Conservation (phyloP, 2,888 invertebrate genomes). For the Ophion obscuratus region DNA sequence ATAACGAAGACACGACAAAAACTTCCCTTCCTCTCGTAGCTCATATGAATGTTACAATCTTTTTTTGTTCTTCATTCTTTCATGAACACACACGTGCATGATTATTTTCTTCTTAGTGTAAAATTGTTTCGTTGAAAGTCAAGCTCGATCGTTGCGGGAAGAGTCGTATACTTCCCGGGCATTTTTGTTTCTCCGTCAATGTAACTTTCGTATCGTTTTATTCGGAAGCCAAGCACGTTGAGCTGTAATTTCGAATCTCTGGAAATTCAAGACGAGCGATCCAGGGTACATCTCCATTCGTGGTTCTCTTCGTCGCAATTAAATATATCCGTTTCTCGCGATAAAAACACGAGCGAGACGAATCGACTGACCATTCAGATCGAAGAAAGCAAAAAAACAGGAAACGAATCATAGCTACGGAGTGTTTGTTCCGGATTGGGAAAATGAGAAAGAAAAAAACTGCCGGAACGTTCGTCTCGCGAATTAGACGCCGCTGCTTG, state of each 20-base stretch:
- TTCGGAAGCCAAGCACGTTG: not conserved
- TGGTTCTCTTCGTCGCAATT: not conserved
- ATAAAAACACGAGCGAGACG: not conserved
- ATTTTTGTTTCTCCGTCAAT: not conserved
- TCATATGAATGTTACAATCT: slow-evolving; percentile 38
- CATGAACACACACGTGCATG: slow-evolving; percentile 54
- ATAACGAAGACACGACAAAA: slow-evolving; percentile 41
- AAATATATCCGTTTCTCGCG: not conserved
- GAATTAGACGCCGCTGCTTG: slow-evolving; percentile 21
- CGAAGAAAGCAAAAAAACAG: not conserved
- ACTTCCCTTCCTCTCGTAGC: slow-evolving; percentile 31
- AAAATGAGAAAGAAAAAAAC: not conserved
- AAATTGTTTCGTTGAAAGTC: slow-evolving; percentile 32
- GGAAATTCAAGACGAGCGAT: not conserved
- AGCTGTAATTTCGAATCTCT: not conserved
- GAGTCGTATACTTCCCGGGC: not conserved
- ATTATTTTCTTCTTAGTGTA: slow-evolving; percentile 38
- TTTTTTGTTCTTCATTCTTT: slow-evolving; percentile 24
- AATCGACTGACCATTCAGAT: not conserved
- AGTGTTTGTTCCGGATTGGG: not conserved
- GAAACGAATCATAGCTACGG: not conserved
- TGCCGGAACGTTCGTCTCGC: slow-evolving; percentile 12
- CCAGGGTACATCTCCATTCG: not conserved
- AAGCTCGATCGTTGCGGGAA: not conserved
- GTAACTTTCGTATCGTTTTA: not conserved